A percentile compares a stretch with the other conserved stretches of the same genome.
These are phyloP conservation scores for Exephanes ischioxanthus DNA, from an alignment of 2,888 invertebrate genomes.

Conservation along the genomic window DNA sequence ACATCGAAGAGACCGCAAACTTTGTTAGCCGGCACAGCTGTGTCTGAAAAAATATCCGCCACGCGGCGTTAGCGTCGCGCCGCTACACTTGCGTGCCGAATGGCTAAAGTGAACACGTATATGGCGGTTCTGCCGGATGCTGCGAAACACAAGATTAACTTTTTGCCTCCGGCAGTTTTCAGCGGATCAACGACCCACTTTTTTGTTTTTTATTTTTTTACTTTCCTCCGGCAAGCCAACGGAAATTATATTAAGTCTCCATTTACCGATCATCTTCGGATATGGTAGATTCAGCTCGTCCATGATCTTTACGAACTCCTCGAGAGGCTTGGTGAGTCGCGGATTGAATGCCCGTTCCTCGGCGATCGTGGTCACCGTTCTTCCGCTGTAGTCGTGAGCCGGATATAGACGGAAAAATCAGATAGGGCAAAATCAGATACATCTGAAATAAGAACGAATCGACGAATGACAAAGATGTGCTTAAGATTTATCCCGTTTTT, in stretches of 20 bases:
- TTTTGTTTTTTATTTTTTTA: not conserved
- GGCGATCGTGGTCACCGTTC: constrained; percentile 94
- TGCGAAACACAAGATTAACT: not conserved
- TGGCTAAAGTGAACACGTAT: not conserved
- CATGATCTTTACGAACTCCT: constrained; percentile 97
- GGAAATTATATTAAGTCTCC: constrained; percentile 30
- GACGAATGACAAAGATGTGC: too few species aligned
- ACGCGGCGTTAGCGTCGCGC: constrained; percentile 3
- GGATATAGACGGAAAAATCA: constrained; percentile 92
- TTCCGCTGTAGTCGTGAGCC: constrained; percentile 98
- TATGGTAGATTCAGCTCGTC: constrained; percentile 95
- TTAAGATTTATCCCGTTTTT: too few species aligned
- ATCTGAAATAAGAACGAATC: too few species aligned
- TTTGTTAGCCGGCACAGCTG: constrained; percentile 94
- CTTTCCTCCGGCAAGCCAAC: not conserved
- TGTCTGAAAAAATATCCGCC: constrained; percentile 88
- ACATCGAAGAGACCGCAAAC: constrained; percentile 91
- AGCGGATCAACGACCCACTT: not conserved
- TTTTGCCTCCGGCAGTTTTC: not conserved
- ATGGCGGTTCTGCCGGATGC: not conserved
- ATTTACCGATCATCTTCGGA: constrained; percentile 97
- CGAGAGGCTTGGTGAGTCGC: constrained; percentile 91
- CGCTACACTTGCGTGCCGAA: not conserved
- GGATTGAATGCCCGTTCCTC: constrained; percentile 97
- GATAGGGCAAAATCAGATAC: too few species aligned